Evolutionary conservation across 2,113 vertebrate species (phyloP).

Genomic region (Ranitomeya imitator): DNA sequence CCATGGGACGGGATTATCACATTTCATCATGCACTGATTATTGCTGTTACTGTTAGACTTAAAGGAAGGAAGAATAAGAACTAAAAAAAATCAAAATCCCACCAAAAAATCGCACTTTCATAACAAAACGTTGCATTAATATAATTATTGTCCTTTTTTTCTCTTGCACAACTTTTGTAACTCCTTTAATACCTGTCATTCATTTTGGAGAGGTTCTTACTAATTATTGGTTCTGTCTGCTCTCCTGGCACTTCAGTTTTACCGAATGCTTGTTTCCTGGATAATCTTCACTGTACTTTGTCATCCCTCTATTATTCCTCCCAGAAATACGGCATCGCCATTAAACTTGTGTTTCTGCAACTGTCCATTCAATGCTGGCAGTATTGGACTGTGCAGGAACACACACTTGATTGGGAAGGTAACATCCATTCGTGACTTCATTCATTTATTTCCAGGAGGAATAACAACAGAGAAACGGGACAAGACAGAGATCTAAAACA

Average conservation of each 20-base stretch:
- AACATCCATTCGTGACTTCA: not conserved
- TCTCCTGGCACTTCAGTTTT: not conserved
- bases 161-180: constrained; percentile 65
- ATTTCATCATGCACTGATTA: constrained; percentile 76
- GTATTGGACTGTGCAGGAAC: not conserved
- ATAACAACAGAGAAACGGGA: not conserved
- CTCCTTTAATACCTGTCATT: constrained; percentile 54
- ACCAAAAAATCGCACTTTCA: constrained; percentile 76
- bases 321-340: not conserved
- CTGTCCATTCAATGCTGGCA: not conserved
- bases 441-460: not conserved
- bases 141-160: constrained; percentile 62
- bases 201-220: constrained; percentile 64
- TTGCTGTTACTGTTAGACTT: constrained; percentile 69
- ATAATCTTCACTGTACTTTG: not conserved
- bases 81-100: constrained; percentile 2
- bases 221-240: constrained; percentile 61
- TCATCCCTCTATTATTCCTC: not conserved
- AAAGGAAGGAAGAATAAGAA: not conserved
- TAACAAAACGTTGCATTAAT: constrained; percentile 62
- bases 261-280: not conserved
- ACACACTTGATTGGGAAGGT: not conserved
- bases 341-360: not conserved
- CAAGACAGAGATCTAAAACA: not conserved
- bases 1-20: constrained; percentile 62